Conservation (phyloP, 1,140 invertebrate species). For the Stratiolaelaps scimitus region DNA sequence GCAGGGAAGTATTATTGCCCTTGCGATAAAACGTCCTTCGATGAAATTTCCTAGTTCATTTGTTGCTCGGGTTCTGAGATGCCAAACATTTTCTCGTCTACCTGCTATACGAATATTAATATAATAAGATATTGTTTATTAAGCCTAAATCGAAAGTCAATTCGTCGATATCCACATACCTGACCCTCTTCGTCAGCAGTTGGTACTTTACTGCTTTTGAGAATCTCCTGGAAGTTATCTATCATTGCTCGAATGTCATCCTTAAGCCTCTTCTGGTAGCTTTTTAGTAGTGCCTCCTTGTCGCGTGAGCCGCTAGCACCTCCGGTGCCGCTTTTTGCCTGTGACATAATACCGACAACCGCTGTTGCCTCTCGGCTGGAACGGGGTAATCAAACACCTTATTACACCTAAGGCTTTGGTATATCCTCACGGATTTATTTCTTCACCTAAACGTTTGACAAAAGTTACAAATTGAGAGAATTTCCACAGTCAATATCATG, state of each 20-base stretch:
- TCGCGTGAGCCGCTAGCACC: constrained; percentile 56
- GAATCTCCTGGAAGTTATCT: constrained; percentile 90
- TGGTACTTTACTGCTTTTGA: constrained; percentile 83
- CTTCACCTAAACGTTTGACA: background rate
- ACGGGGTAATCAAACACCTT: no score
- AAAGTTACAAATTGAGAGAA: background rate
- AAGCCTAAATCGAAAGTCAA: no score
- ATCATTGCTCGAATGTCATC: constrained; percentile 92
- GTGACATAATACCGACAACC: constrained; percentile 30
- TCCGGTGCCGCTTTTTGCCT: constrained; percentile 41
- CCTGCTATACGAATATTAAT: no score
- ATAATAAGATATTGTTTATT: no score
- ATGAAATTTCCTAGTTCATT: constrained; percentile 92
- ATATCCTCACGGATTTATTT: background rate
- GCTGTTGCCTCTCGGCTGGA: no score
- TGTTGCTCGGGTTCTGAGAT: constrained; percentile 53
- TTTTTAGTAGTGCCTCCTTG: constrained; percentile 84
- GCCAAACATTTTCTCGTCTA: no score
- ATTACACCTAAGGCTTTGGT: background rate
- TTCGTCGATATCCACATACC: constrained; percentile 79
- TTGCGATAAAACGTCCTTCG: constrained; percentile 83
- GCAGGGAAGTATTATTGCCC: no score
- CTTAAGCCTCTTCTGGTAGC: constrained; percentile 77
- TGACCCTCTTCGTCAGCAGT: constrained; percentile 69
- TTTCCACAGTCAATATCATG: no score